These are phyloP conservation scores for Chrysolina americana DNA, from an alignment of 2,888 invertebrate genomes.

Conservation along the genomic window DNA sequence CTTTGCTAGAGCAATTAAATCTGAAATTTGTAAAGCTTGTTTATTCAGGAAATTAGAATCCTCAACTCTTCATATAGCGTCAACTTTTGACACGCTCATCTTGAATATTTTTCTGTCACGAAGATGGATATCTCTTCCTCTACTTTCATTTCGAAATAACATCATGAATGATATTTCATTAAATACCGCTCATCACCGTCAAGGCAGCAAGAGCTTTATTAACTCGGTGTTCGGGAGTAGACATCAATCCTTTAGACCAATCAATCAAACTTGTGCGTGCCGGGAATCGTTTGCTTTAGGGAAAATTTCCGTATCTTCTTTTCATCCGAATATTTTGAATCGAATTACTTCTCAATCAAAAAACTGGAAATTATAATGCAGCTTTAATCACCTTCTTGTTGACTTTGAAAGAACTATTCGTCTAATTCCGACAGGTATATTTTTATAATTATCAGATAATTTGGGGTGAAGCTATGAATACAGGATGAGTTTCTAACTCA, in stretches of 20 bases:
- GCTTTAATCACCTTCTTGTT: too few species aligned
- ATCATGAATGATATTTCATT: neutral
- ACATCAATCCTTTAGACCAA: neutral
- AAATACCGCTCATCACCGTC: neutral
- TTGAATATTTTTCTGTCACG: neutral
- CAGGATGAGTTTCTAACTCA: too few species aligned
- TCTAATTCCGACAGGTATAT: too few species aligned
- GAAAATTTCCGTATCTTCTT: neutral
- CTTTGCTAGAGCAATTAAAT: too few species aligned
- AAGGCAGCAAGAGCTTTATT: slow-evolving; percentile 12
- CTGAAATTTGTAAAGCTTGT: too few species aligned
- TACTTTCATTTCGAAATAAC: neutral
- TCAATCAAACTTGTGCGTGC: slow-evolving; percentile 2
- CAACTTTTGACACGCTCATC: neutral
- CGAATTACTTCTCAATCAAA: neutral
- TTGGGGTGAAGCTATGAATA: too few species aligned
- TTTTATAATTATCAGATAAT: too few species aligned
- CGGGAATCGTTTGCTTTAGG: neutral
- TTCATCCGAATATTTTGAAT: neutral
- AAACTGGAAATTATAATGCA: too few species aligned
- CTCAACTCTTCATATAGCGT: neutral
- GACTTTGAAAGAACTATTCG: too few species aligned
- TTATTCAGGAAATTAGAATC: too few species aligned
- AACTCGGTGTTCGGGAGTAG: neutral
- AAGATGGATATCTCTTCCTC: neutral